Conservation (phyloP, 2,113 vertebrate genomes). For the Triplophysa siluroides region DNA sequence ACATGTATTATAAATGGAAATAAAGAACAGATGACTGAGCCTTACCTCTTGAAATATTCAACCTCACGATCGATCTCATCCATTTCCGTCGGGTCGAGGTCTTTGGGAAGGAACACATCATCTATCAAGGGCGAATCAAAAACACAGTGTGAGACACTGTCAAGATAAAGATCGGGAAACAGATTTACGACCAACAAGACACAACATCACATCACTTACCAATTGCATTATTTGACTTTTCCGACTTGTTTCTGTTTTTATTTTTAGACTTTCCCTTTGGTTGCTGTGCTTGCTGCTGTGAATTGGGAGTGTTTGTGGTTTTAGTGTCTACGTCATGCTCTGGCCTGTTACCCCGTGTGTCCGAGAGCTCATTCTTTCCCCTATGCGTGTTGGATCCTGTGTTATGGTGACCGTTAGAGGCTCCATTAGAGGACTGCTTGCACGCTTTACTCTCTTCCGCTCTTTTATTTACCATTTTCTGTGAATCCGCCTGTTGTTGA, state of each 20-base stretch:
- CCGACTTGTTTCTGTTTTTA: conserved; percentile 90
- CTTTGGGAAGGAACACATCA: conserved; percentile 98
- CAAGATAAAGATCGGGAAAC: background rate
- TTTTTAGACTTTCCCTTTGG: conserved; percentile 85
- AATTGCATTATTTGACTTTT: conserved; percentile 82
- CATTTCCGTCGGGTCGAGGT: conserved; percentile 92
- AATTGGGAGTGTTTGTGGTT: conserved; percentile 51
- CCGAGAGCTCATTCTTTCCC: conserved; percentile 75
- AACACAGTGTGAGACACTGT: background rate
- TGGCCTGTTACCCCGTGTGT: conserved; percentile 57
- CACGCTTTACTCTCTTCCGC: conserved; percentile 69
- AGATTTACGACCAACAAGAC: background rate
- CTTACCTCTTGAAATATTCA: conserved; percentile 96
- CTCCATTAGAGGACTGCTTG: conserved; percentile 68
- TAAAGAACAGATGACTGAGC: background rate
- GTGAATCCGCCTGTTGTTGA: conserved; percentile 63
- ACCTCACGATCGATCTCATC: conserved; percentile 98
- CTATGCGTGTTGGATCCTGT: conserved; percentile 59
- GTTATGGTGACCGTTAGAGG: conserved; percentile 52
- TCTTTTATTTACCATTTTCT: conserved; percentile 64
- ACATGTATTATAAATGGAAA: background rate
- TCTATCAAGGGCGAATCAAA: conserved; percentile 69
- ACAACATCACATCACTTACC: conserved; percentile 73
- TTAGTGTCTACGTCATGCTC: conserved; percentile 70
- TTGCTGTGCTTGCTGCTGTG: conserved; percentile 77